Conservation (phyloP, 1,140 invertebrate species). For the Drosophila neocordata region DNA sequence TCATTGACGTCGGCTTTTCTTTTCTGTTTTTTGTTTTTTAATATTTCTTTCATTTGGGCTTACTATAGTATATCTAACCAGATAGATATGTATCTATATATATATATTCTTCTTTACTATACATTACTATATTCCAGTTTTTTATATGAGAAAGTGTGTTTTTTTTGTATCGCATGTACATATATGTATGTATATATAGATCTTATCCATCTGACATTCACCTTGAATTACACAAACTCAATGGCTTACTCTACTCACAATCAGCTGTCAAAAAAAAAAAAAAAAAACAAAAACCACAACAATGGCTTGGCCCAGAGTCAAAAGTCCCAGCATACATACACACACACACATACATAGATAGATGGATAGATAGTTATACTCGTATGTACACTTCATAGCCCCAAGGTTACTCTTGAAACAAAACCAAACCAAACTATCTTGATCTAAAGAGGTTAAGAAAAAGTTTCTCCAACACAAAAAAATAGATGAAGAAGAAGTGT, state of each 20-base stretch:
- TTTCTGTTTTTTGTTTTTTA: background rate
- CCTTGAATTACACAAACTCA: slow-evolving; percentile 11
- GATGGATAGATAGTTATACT: background rate
- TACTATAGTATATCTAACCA: background rate
- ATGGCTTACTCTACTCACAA: slow-evolving; percentile 4
- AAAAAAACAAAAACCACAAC: slow-evolving; percentile 27
- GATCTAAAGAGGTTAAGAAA: background rate
- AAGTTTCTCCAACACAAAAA: slow-evolving; percentile 1
- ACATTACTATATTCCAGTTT: background rate
- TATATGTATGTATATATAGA: background rate
- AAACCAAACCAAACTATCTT: slow-evolving; percentile 1
- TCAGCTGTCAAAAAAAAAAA: slow-evolving; percentile 31
- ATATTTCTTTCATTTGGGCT: background rate
- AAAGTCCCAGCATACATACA: slow-evolving; percentile 16
- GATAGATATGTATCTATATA: background rate
- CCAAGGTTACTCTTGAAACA: slow-evolving; percentile 27
- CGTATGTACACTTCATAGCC: slow-evolving; percentile 16
- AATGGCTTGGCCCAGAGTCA: slow-evolving; percentile 36
- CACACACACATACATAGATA: too few relatives aligned
- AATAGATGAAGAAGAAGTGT: slow-evolving; percentile 12
- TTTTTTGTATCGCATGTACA: background rate
- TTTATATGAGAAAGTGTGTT: slow-evolving; percentile 4
- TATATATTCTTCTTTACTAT: background rate
- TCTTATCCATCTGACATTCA: slow-evolving; percentile 1
- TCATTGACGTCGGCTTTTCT: slow-evolving; percentile 8